Percentiles rank a stretch among this genome's conserved stretches.
Conservation (phyloP, 2,888 invertebrate species). For the Ecliptopera silaceata region DNA sequence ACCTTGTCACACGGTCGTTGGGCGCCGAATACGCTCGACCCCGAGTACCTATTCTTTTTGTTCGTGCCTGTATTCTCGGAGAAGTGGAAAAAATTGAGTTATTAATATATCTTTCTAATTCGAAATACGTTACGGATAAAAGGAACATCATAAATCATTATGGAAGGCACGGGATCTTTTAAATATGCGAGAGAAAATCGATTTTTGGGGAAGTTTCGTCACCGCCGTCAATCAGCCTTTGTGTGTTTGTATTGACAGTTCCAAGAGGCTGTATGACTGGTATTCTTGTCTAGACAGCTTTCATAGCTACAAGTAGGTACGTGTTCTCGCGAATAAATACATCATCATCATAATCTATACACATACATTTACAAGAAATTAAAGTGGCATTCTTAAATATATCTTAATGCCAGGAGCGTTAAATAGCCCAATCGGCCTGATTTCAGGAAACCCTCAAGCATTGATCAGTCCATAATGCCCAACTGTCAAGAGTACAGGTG, state of each 20-base stretch:
- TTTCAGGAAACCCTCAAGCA: too few species aligned
- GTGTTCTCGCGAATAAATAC: too few species aligned
- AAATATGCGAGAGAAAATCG: slow-evolving; percentile 70
- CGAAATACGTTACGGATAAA: slow-evolving; percentile 82
- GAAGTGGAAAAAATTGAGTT: slow-evolving; percentile 82
- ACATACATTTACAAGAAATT: too few species aligned
- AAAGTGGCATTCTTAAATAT: too few species aligned
- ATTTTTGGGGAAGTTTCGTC: slow-evolving; percentile 67
- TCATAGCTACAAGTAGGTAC: not conserved
- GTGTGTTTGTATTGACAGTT: slow-evolving; percentile 61
- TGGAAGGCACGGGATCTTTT: slow-evolving; percentile 66
- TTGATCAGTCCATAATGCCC: too few species aligned
- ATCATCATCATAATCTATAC: too few species aligned
- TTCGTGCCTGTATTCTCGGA: slow-evolving; percentile 76
- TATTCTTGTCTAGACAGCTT: slow-evolving; percentile 4
- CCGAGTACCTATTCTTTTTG: slow-evolving; percentile 78
- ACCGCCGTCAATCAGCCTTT: slow-evolving; percentile 61
- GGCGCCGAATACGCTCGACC: slow-evolving; percentile 77
- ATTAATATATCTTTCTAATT: slow-evolving; percentile 83
- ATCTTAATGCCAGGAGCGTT: too few species aligned
- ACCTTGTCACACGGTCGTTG: slow-evolving; percentile 83
- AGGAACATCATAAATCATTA: slow-evolving; percentile 79
- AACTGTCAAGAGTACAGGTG: too few species aligned
- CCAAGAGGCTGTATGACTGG: slow-evolving; percentile 31
- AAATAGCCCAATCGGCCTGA: too few species aligned